A percentile compares a stretch with the other conserved stretches of the same genome.
Conservation (phyloP, 1,140 invertebrate species). For the Gryon sp. region DNA sequence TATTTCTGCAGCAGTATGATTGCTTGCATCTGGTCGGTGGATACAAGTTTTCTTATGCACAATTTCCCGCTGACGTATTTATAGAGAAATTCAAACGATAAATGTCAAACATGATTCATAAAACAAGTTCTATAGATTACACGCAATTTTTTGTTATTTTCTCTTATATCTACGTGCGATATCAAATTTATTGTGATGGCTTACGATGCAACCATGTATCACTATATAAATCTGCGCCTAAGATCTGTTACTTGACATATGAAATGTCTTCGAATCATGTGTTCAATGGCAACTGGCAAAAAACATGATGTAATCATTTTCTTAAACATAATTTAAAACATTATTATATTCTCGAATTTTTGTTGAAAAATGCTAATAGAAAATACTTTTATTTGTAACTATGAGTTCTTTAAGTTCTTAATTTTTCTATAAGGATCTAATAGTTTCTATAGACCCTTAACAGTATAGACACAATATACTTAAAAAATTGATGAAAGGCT, state of each 20-base stretch:
- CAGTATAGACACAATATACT: too few species aligned
- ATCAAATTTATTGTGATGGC: conserved; percentile 52
- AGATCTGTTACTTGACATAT: conserved; percentile 33
- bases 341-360: too few species aligned
- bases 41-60: conserved; percentile 33
- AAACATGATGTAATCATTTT: neutral
- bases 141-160: conserved; percentile 9
- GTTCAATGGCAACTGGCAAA: conserved; percentile 4
- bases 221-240: conserved; percentile 27
- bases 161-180: conserved; percentile 36
- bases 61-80: conserved; percentile 41
- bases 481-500: too few species aligned
- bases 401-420: too few species aligned
- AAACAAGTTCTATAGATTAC: conserved; percentile 56
- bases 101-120: conserved; percentile 54
- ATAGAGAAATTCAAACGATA: conserved; percentile 49
- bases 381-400: too few species aligned
- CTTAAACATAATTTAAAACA: too few species aligned
- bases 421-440: too few species aligned
- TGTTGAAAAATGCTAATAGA: too few species aligned
- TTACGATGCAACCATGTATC: conserved; percentile 28
- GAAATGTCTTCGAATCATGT: neutral
- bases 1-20: conserved; percentile 19
- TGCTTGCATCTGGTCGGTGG: neutral
- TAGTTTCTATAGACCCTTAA: too few species aligned